Base-by-base conservation (phyloP, 2,797 vertebrate species). In the Chaetodon trifasciatus region DNA sequence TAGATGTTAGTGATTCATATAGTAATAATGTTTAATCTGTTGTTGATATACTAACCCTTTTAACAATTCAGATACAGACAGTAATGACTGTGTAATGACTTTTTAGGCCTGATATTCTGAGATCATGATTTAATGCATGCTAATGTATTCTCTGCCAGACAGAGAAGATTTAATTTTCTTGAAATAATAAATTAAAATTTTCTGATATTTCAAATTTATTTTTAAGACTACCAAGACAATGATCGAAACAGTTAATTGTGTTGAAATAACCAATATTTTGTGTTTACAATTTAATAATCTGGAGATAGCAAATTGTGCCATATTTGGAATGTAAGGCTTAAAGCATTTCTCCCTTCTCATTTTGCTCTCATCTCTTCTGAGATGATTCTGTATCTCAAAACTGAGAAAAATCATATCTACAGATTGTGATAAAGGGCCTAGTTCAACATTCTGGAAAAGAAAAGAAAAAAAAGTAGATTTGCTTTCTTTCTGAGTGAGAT, bases 21-120 rank as follows among this genome's bases (percentile, higher is more conserved):
- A 32, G 12, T 52, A 11, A 16, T 37, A 40, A 64, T 17, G 10
- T 37, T 42, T 6, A 37, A 70, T 60, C 21, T 15, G n/a, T 37
- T 32, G 17, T 49, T 58, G 32, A 52, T 35, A 63, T 32, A 53
- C 44, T 72, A 64, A 84, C 23, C 3, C 10, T 56, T 70, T 17
- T 16, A 58, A 75, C 49, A 2, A 37, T 56, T 69, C 17, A 39
- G 6, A 35, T 23, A 55, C 4, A 17, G 1, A 56, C 23, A 57
- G 16, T 5, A 21, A 40, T 65, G 12, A 23, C 11, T 28, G 5
- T 8, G 8, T 32, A 0, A 19, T 28, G 28, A n/a, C 28, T 57
- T 58, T 76, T 47, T 55, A 44, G 4, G 50, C 12, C 44, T 15
- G 6, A 79, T 35, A 70, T 61, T 72, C 53, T 58, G 16, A 52